These are phyloP conservation scores for Drosophila leonis DNA, from an alignment of 2,888 invertebrate genomes.

Conservation along the genomic window DNA sequence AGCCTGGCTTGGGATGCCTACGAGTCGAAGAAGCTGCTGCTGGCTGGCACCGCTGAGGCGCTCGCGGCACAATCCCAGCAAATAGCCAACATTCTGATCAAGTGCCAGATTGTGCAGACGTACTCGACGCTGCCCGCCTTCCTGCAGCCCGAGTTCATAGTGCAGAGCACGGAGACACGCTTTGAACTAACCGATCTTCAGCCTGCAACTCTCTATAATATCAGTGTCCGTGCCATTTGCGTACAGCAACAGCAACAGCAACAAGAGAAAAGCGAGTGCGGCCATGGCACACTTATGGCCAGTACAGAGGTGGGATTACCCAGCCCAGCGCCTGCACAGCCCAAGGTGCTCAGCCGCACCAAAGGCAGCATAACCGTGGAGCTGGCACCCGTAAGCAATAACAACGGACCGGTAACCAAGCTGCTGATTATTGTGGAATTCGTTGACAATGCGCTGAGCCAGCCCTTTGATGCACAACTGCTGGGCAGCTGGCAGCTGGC, in stretches of 20 bases:
- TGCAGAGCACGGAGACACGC: constrained; percentile 87
- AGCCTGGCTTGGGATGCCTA: constrained; percentile 88
- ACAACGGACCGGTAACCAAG: constrained; percentile 91
- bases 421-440: constrained; percentile 90
- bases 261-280: constrained; percentile 85
- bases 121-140: constrained; percentile 87
- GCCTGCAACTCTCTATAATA: constrained; percentile 91
- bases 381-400: constrained; percentile 89
- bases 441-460: constrained; percentile 89
- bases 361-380: constrained; percentile 89
- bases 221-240: constrained; percentile 90
- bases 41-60: constrained; percentile 56
- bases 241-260: constrained; percentile 55
- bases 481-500: constrained; percentile 90
- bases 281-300: constrained; percentile 86
- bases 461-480: constrained; percentile 88
- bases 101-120: constrained; percentile 87
- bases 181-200: constrained; percentile 88
- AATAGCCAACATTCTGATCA: constrained; percentile 87
- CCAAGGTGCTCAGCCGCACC: constrained; percentile 88
- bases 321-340: constrained; percentile 90
- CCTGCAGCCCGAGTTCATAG: constrained; percentile 87
- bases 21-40: constrained; percentile 84
- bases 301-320: constrained; percentile 91
- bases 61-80: constrained; percentile 67